phyloP scores from a whole-genome alignment of 2,113 vertebrate genomes.

The Ophthalmolycus amberensis region DNA sequence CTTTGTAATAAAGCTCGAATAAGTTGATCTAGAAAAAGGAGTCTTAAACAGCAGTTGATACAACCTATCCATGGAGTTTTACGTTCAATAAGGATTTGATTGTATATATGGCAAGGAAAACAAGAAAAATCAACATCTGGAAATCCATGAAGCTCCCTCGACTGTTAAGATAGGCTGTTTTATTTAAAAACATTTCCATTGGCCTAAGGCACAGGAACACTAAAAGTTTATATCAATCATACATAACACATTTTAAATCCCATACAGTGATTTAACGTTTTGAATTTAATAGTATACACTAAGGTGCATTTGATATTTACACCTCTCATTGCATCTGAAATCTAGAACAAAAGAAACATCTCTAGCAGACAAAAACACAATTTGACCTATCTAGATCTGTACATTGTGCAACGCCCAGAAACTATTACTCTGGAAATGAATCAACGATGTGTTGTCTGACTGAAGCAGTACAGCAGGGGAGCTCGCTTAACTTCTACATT shows the following conservation, averaged over 20 bases:
- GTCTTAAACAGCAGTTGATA: constrained; percentile 84
- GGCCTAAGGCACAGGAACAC: constrained; percentile 86
- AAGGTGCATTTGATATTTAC: constrained; percentile 76
- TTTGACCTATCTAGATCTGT: constrained; percentile 65
- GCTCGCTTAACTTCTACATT: constrained; percentile 12
- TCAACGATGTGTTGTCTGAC: constrained; percentile 24
- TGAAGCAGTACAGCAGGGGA: constrained; percentile 26
- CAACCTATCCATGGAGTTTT: constrained; percentile 78
- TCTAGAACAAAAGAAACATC: constrained; percentile 67
- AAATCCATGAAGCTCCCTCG: constrained; percentile 76
- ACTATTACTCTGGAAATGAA: constrained; percentile 47
- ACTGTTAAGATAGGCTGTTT: constrained; percentile 81
- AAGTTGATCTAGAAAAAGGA: constrained; percentile 82
- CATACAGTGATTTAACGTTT: constrained; percentile 69
- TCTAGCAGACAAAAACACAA: constrained; percentile 55
- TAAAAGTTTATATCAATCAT: constrained; percentile 77
- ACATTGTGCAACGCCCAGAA: constrained; percentile 75
- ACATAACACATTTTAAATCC: constrained; percentile 73
- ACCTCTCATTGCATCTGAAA: constrained; percentile 70
- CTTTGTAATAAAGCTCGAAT: constrained; percentile 82
- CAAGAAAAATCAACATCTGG: constrained; percentile 68
- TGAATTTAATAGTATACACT: constrained; percentile 66
- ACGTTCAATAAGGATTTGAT: constrained; percentile 76
- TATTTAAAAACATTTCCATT: constrained; percentile 82
- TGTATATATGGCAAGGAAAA: constrained; percentile 74